These are phyloP conservation scores for Anguilla pacifica DNA, from an alignment of 2,797 vertebrate species.

Conservation along the genomic window DNA sequence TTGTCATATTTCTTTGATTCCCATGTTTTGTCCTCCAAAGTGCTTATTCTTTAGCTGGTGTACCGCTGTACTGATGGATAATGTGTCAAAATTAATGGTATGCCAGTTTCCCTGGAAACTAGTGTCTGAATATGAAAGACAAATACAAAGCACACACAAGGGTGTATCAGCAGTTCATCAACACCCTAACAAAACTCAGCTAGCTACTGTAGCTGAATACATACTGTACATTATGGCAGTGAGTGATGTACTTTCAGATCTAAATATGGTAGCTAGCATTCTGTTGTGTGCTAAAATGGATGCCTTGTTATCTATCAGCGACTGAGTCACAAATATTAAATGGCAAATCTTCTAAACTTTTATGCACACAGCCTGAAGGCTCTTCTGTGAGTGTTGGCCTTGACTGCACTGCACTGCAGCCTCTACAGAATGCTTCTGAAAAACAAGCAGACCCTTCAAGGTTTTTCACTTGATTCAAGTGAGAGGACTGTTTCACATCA, in stretches of 20 bases:
- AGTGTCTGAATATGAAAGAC: not conserved
- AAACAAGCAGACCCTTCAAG: not conserved
- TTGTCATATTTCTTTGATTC: not conserved
- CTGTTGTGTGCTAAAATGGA: constrained; percentile 5
- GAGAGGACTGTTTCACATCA: not conserved
- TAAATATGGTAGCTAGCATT: not conserved
- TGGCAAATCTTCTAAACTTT: not conserved
- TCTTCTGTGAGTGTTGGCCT: constrained; percentile 8
- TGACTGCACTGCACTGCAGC: not conserved
- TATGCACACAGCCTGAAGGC: not conserved
- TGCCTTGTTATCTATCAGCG: not conserved
- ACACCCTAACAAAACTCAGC: not conserved
- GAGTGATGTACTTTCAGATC: not conserved
- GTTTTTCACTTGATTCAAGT: not conserved
- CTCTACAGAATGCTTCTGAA: not conserved
- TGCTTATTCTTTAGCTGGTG: not conserved
- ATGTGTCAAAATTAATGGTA: not conserved
- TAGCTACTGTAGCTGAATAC: not conserved
- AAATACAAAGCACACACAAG: not conserved
- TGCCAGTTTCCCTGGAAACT: constrained; percentile 2
- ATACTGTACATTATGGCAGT: not conserved
- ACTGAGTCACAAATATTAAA: constrained; percentile 4
- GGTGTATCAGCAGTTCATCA: not conserved
- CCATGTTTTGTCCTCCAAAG: not conserved
- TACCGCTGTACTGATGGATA: not conserved